A percentile compares a stretch with the other conserved stretches of the same genome.
Conservation (phyloP, 92 coral and sea anemone genomes). For the Phenganax stokvisi region DNA sequence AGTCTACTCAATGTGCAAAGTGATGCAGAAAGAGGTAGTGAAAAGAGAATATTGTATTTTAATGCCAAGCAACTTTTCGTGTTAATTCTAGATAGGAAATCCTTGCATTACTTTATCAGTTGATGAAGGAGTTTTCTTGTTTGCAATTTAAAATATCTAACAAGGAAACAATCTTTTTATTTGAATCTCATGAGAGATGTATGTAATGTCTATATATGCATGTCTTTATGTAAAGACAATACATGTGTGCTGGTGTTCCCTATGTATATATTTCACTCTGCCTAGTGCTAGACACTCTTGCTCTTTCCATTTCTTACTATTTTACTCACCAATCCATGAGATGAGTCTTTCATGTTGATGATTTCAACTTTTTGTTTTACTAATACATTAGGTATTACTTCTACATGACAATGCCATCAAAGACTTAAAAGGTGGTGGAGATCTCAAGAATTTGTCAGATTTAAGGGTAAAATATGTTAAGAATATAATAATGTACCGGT, state of each 20-base stretch:
- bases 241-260: no score
- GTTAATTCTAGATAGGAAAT: no score
- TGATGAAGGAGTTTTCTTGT: neutral
- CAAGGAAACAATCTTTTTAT: neutral
- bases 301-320: neutral
- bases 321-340: neutral
- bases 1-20: conserved; percentile 83
- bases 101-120: no score
- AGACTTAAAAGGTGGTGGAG: conserved; percentile 83
- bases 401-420: conserved; percentile 75
- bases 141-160: neutral
- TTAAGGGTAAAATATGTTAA: conserved; percentile 49
- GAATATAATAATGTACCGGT: neutral
- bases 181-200: no score
- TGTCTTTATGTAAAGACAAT: no score
- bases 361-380: neutral
- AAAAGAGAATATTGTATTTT: no score
- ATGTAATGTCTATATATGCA: no score
- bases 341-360: neutral
- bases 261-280: no score
- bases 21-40: conserved; percentile 83
- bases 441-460: conserved; percentile 56
- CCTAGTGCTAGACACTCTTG: no score
- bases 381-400: conserved; percentile 57
- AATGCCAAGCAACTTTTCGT: no score